These are phyloP conservation scores for Zaprionus obscuricornis DNA, from an alignment of 2,888 invertebrate genomes.

Conservation along the genomic window DNA sequence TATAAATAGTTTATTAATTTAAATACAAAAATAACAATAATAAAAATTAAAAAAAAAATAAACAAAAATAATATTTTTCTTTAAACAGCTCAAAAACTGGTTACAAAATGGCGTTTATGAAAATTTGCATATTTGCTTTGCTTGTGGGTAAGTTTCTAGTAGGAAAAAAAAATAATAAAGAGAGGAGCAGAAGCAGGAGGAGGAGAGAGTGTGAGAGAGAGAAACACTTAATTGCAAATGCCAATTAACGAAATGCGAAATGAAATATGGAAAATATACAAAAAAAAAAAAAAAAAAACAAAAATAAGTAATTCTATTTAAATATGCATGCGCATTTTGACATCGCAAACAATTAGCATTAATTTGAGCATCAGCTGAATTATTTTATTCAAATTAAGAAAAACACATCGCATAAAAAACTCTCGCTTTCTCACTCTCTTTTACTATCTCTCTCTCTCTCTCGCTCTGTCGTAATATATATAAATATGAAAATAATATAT, in stretches of 20 bases:
- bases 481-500: constrained; percentile 7
- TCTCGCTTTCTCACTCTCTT: too few relatives aligned
- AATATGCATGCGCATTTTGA: constrained; percentile 27
- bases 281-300: constrained; percentile 1
- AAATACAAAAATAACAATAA: too few relatives aligned
- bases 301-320: constrained; percentile 17
- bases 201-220: too few relatives aligned
- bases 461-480: too few relatives aligned
- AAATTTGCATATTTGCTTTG: constrained; percentile 79
- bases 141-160: constrained; percentile 71
- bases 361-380: constrained; percentile 35
- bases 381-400: constrained; percentile 17
- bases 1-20: too few relatives aligned
- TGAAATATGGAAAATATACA: constrained; percentile 2
- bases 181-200: too few relatives aligned
- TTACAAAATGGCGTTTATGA: constrained; percentile 74
- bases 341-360: constrained; percentile 54
- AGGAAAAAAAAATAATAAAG: background rate
- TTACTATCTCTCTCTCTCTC: background rate
- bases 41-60: constrained; percentile 16
- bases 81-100: constrained; percentile 50
- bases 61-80: constrained; percentile 38
- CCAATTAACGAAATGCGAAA: constrained; percentile 51
- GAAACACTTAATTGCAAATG: constrained; percentile 45
- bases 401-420: background rate